Evolutionary conservation across 2,888 invertebrate genomes (phyloP).

Genomic region (Nomada ferruginata): DNA sequence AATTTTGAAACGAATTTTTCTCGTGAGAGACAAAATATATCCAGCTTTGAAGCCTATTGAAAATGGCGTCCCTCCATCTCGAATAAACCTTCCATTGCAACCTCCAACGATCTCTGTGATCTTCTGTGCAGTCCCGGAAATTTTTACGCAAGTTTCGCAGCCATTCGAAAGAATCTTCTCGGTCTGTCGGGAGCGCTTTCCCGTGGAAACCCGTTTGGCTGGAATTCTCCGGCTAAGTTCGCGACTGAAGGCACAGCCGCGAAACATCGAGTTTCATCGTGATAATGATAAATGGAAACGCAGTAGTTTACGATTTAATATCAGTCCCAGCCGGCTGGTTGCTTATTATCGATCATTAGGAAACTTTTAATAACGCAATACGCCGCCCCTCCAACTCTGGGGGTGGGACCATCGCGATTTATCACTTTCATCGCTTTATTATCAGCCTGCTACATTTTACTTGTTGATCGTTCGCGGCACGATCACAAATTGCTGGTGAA

Average conservation of each 20-base stretch:
- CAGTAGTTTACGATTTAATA: constrained; percentile 78
- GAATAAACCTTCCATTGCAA: background rate
- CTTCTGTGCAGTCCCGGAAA: background rate
- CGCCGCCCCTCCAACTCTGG: constrained; percentile 56
- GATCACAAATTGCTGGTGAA: constrained; percentile 44
- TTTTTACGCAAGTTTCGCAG: background rate
- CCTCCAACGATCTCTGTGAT: too few relatives aligned
- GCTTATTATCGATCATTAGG: constrained; percentile 80
- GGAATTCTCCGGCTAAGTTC: constrained; percentile 40
- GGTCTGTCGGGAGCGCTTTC: constrained; percentile 28
- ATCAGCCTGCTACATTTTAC: constrained; percentile 75
- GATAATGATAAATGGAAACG: constrained; percentile 78
- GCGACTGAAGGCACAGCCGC: constrained; percentile 37
- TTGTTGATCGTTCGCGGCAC: constrained; percentile 77
- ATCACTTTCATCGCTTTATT: constrained; percentile 78
- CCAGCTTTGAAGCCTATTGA: background rate
- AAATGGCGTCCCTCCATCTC: background rate
- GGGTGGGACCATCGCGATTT: constrained; percentile 73
- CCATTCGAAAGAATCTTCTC: constrained; percentile 13
- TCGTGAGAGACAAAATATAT: background rate
- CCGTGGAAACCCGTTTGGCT: constrained; percentile 49
- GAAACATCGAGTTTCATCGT: constrained; percentile 57
- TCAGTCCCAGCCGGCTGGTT: constrained; percentile 76
- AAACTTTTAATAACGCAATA: constrained; percentile 80
- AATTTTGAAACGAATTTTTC: too few relatives aligned